A percentile compares a stretch with the other conserved stretches of the same genome.
Evolutionary conservation across 2,888 invertebrate species (phyloP).

Genomic region (Peribatodes rhomboidaria): DNA sequence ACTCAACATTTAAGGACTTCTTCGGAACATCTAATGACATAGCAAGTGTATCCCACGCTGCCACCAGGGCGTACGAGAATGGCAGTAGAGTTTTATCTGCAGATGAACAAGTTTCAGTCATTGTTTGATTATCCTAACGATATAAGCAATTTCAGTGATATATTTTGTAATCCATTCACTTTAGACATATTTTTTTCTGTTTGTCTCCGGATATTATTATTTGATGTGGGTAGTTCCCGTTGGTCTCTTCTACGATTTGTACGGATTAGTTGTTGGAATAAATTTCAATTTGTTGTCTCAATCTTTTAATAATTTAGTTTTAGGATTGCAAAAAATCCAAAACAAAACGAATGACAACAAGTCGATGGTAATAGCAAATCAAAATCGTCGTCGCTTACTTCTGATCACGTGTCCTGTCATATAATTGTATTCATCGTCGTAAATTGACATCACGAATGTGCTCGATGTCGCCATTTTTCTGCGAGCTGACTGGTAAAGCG

Average conservation of each 20-base stretch:
- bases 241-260: too few species aligned
- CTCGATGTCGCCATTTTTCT: conserved; percentile 9
- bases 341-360: too few species aligned
- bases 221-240: too few species aligned
- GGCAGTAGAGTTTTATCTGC: conserved; percentile 76
- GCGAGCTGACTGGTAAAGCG: conserved; percentile 6
- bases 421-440: conserved; percentile 46
- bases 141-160: too few species aligned
- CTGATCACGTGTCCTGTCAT: background rate
- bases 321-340: background rate
- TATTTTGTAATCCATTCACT: too few species aligned
- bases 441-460: background rate
- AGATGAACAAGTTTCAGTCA: background rate
- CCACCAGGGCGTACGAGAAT: conserved; percentile 90
- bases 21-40: conserved; percentile 82
- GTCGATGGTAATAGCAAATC: too few species aligned
- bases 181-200: too few species aligned
- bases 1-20: conserved; percentile 89
- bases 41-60: conserved; percentile 90
- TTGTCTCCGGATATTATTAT: too few species aligned
- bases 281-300: too few species aligned
- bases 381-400: too few species aligned
- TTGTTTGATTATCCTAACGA: too few species aligned
- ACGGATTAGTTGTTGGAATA: too few species aligned
- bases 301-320: background rate